Conservation (phyloP, 2,113 vertebrate species). For the Gnathonemus echidnorhynchus region DNA sequence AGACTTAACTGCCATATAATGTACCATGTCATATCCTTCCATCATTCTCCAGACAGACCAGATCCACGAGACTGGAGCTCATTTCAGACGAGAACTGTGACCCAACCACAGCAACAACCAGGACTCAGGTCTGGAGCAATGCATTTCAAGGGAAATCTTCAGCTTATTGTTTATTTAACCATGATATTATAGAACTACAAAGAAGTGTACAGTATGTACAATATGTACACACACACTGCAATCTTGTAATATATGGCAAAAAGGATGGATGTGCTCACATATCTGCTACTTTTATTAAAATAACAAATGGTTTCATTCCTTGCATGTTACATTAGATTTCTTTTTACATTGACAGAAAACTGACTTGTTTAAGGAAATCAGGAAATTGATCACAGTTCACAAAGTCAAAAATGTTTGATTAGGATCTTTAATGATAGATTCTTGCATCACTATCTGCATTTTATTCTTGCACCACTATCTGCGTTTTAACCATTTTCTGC, state of each 20-base stretch:
- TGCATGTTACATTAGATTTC: neutral
- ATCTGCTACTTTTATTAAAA: neutral
- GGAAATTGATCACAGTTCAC: neutral
- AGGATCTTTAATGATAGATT: neutral
- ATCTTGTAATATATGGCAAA: neutral
- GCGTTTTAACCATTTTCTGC: neutral
- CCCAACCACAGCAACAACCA: neutral
- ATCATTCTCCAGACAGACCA: neutral
- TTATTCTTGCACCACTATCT: neutral
- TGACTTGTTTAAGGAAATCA: neutral
- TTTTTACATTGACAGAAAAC: neutral
- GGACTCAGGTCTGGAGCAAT: neutral
- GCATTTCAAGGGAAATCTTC: neutral
- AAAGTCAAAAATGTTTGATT: neutral
- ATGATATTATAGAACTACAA: neutral
- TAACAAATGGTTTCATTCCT: neutral
- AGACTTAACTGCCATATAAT: neutral
- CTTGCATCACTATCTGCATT: neutral
- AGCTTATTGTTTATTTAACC: neutral
- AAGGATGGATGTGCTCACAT: neutral
- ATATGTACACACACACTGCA: neutral
- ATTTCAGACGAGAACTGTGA: neutral
- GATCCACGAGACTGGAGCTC: neutral
- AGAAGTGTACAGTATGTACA: neutral
- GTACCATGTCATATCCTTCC: neutral